Percentiles rank a stretch among this genome's conserved stretches.
These are phyloP conservation scores for Rhabdophis nuchalis DNA, from an alignment of 2,797 vertebrate species.

Conservation along the genomic window DNA sequence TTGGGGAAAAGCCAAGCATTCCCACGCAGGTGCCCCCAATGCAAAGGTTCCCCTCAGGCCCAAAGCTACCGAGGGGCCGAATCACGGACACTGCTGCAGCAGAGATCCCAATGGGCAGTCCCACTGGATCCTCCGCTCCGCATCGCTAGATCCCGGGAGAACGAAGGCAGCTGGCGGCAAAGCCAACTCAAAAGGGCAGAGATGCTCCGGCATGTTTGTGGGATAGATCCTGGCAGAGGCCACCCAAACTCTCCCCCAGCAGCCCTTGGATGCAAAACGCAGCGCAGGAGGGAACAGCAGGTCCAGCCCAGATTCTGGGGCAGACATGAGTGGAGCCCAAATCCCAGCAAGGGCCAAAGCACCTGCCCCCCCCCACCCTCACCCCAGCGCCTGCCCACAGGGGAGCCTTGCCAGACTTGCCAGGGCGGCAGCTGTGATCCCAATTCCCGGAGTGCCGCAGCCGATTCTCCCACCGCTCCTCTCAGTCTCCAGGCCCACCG, in stretches of 20 bases:
- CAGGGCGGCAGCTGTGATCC: neutral
- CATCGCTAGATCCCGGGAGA: neutral
- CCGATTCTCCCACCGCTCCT: neutral
- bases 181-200: neutral
- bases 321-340: neutral
- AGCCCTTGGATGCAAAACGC: neutral
- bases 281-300: neutral
- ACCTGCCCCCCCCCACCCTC: fast-evolving
- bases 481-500: neutral
- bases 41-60: neutral
- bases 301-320: neutral
- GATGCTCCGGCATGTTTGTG: neutral
- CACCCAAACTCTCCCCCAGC: neutral
- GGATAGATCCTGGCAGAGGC: neutral
- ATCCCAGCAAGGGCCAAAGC: neutral
- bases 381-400: neutral
- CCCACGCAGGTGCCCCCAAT: neutral
- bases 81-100: neutral
- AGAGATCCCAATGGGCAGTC: neutral
- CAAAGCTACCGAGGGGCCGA: neutral
- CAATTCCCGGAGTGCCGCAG: neutral
- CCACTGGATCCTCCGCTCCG: neutral
- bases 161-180: neutral
- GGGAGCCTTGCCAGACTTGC: neutral
- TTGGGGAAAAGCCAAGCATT: neutral